A percentile compares a stretch with the other conserved stretches of the same genome.
Conservation (phyloP, 2,888 invertebrate genomes). For the Nephrotoma appendiculata region DNA sequence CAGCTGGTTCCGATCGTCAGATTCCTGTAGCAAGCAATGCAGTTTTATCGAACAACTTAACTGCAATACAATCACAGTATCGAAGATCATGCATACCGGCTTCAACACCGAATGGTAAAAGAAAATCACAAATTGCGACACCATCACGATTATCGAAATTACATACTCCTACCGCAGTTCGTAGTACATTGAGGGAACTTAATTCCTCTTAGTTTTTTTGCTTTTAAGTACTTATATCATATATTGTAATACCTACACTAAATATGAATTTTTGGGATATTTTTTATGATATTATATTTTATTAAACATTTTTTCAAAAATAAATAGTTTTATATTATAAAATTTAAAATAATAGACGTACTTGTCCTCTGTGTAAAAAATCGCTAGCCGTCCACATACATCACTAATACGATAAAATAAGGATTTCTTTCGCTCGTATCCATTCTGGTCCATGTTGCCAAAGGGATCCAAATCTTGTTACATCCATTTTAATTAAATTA, state of each 20-base stretch:
- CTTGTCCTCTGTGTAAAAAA: no score
- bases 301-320: not conserved
- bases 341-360: no score
- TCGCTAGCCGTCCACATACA: no score
- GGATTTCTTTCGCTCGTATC: no score
- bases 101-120: not conserved
- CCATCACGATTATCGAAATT: not conserved
- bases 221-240: not conserved
- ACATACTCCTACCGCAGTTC: not conserved
- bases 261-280: not conserved
- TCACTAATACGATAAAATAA: no score
- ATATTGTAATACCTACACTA: no score
- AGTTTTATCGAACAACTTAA: not conserved
- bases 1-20: not conserved
- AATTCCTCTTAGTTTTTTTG: not conserved
- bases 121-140: not conserved
- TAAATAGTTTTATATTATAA: not conserved
- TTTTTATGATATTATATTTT: not conserved
- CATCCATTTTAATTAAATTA: conserved; percentile 11
- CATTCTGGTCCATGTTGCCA: conserved; percentile 74
- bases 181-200: not conserved
- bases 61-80: not conserved
- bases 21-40: no score
- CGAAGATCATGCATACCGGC: not conserved
- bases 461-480: conserved; percentile 32